Evolutionary conservation across 2,797 vertebrate genomes (phyloP).

Genomic region (Centroberyx gerrardi): DNA sequence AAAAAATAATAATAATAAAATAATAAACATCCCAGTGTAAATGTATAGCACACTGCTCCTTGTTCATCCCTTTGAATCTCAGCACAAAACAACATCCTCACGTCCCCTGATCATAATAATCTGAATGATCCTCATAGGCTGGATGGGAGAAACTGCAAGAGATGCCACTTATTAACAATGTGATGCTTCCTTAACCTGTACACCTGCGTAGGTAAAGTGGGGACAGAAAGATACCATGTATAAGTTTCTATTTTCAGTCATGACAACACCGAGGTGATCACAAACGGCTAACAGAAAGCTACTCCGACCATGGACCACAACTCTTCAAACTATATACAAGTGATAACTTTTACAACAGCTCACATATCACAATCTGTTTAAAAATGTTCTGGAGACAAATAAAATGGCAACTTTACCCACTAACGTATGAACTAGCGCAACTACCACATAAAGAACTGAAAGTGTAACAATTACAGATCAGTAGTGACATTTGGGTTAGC

Average conservation of each 20-base stretch:
- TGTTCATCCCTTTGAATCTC: conserved; percentile 36
- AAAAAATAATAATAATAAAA: neutral
- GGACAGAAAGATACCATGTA: conserved; percentile 38
- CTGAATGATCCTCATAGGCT: conserved; percentile 67
- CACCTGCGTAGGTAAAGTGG: conserved; percentile 14
- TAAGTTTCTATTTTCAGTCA: conserved; percentile 46
- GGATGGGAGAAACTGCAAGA: conserved; percentile 34
- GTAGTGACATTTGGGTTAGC: conserved; percentile 40
- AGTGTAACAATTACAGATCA: conserved; percentile 54
- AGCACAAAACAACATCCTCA: conserved; percentile 29
- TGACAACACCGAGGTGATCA: conserved; percentile 41
- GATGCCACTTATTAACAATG: conserved; percentile 20
- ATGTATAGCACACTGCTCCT: conserved; percentile 25
- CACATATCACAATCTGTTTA: conserved; percentile 52
- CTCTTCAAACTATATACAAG: conserved; percentile 33
- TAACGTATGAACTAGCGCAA: conserved; percentile 35
- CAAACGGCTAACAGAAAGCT: conserved; percentile 26
- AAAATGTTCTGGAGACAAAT: conserved; percentile 51
- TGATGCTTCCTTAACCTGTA: conserved; percentile 6
- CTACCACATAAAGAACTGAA: conserved; percentile 36
- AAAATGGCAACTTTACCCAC: conserved; percentile 62
- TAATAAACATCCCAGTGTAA: conserved; percentile 43
- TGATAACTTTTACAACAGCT: conserved; percentile 55
- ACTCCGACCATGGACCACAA: neutral
- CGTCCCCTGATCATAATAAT: conserved; percentile 62